Percentiles rank a stretch among this genome's conserved stretches.
These are phyloP conservation scores for Agrochola lota DNA, from an alignment of 2,888 invertebrate species.

Conservation along the genomic window DNA sequence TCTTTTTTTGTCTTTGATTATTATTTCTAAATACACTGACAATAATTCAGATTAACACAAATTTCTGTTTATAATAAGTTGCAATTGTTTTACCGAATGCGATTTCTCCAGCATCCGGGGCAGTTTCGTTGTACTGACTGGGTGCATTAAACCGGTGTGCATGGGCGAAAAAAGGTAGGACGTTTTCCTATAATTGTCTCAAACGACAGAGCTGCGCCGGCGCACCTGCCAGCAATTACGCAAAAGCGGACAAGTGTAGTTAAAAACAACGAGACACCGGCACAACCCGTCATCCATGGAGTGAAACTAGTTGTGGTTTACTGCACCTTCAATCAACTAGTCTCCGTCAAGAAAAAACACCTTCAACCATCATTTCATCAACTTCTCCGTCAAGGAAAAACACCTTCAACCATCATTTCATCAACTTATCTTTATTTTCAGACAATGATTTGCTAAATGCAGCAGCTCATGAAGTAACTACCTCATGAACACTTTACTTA, in stretches of 20 bases:
- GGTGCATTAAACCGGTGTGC: constrained; percentile 24
- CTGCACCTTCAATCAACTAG: constrained; percentile 54
- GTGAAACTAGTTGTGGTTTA: constrained; percentile 78
- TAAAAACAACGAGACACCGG: constrained; percentile 75
- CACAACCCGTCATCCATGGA: constrained; percentile 76
- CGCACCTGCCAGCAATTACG: constrained; percentile 83
- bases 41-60: not conserved
- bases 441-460: constrained; percentile 6
- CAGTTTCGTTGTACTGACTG: constrained; percentile 8
- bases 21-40: not conserved
- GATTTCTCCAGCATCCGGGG: constrained; percentile 22
- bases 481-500: not conserved
- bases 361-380: constrained; percentile 36
- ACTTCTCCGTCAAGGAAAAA: constrained; percentile 20
- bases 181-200: constrained; percentile 74
- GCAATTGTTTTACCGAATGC: not conserved
- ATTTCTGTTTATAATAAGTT: not conserved
- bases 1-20: not conserved
- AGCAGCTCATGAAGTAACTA: not conserved
- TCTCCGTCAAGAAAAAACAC: constrained; percentile 16
- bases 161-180: constrained; percentile 49
- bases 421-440: not conserved
- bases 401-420: constrained; percentile 1
- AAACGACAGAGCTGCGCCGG: constrained; percentile 66
- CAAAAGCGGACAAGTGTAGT: constrained; percentile 77